Conservation (phyloP, 2,113 vertebrate species). For the Cranoglanis bouderius region DNA sequence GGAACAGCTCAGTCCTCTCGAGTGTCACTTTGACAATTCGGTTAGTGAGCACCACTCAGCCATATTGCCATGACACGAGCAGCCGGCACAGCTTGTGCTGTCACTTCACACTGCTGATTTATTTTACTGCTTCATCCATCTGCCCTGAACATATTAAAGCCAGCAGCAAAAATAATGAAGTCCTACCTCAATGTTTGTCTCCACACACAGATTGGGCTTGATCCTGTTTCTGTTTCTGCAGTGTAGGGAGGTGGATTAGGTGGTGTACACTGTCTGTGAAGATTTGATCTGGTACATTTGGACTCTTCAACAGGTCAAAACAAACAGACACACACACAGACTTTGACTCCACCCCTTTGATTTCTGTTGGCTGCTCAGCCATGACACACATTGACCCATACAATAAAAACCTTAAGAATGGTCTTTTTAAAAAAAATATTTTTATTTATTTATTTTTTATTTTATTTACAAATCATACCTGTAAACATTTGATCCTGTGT, state of each 20-base stretch:
- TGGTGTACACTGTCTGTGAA: constrained; percentile 22
- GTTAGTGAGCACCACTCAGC: constrained; percentile 6
- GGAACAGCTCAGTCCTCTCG: constrained; percentile 50
- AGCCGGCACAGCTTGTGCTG: constrained; percentile 3
- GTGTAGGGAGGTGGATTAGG: neutral
- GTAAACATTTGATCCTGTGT: neutral
- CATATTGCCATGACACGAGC: neutral
- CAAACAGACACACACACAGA: constrained; percentile 16
- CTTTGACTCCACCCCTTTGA: constrained; percentile 30
- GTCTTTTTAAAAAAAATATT: too few species aligned
- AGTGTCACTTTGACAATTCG: constrained; percentile 55
- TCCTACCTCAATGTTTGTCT: neutral
- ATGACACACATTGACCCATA: constrained; percentile 12
- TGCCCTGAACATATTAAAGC: constrained; percentile 22
- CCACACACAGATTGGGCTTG: neutral
- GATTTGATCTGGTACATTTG: constrained; percentile 21
- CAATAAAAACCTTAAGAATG: constrained; percentile 15
- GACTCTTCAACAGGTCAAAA: constrained; percentile 40
- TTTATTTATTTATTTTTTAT: too few species aligned
- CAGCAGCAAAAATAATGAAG: neutral
- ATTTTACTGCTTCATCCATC: constrained; percentile 4
- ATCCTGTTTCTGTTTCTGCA: constrained; percentile 1
- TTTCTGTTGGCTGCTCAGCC: constrained; percentile 9
- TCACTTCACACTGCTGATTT: constrained; percentile 26
- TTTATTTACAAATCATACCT: neutral